A percentile compares a stretch with the other conserved stretches of the same genome.
These are phyloP conservation scores for Silvanus unidentatus DNA, from an alignment of 2,888 invertebrate genomes.

Conservation along the genomic window DNA sequence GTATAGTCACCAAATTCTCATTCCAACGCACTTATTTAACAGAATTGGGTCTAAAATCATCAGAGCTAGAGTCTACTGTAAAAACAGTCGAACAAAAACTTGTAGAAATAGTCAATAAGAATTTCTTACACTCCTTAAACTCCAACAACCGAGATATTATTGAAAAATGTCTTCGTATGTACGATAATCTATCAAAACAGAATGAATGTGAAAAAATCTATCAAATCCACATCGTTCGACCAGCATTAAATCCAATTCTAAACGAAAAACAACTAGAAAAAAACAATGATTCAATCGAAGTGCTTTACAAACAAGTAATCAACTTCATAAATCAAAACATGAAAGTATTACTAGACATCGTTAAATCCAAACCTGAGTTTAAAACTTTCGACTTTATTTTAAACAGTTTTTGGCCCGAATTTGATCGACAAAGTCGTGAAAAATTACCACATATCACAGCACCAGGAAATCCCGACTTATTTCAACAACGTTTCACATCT, in stretches of 20 bases:
- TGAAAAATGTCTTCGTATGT: conserved; percentile 53
- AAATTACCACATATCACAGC: conserved; percentile 81
- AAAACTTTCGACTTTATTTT: conserved; percentile 71
- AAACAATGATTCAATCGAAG: conserved; percentile 59
- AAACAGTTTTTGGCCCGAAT: conserved; percentile 82
- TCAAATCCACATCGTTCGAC: conserved; percentile 61
- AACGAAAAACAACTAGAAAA: conserved; percentile 55
- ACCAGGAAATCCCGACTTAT: conserved; percentile 85
- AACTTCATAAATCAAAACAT: conserved; percentile 66
- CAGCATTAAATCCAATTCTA: conserved; percentile 64
- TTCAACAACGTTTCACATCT: conserved; percentile 74
- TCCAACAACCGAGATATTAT: conserved; percentile 52
- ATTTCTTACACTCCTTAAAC: conserved; percentile 53
- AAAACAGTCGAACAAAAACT: conserved; percentile 40
- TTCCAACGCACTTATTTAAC: conserved; percentile 40
- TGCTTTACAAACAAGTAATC: conserved; percentile 66
- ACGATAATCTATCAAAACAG: conserved; percentile 58
- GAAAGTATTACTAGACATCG: conserved; percentile 47
- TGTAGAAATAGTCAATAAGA: conserved; percentile 33
- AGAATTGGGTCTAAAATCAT: conserved; percentile 37
- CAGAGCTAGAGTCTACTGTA: conserved; percentile 25
- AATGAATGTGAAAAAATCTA: conserved; percentile 67
- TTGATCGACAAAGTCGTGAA: conserved; percentile 74
- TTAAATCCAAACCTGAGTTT: conserved; percentile 39
- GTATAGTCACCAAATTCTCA: conserved; percentile 64